These are phyloP conservation scores for Simalia tracyae DNA, from an alignment of 2,797 vertebrate species.

Conservation along the genomic window DNA sequence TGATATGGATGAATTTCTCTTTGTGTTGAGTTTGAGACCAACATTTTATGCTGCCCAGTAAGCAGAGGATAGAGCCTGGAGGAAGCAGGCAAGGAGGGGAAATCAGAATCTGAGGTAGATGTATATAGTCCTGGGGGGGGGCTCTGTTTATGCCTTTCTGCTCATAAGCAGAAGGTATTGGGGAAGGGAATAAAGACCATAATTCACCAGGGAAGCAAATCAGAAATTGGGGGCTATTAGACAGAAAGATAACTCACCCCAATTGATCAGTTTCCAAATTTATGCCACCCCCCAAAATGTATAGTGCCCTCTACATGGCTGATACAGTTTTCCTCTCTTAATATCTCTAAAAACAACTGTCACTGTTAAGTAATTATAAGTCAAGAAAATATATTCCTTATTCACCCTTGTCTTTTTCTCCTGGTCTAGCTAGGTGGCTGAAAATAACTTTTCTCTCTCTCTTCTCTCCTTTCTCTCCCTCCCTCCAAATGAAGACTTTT, in stretches of 20 bases:
- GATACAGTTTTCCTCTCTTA: neutral
- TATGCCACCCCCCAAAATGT: neutral
- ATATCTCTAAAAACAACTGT: slow-evolving; percentile 7
- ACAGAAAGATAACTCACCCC: neutral
- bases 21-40: slow-evolving; percentile 28
- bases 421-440: neutral
- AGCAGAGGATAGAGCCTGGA: neutral
- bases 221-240: neutral
- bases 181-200: neutral
- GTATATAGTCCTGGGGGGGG: neutral
- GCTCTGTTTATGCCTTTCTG: neutral
- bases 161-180: neutral
- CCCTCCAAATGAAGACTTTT: too few relatives aligned
- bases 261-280: neutral
- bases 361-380: neutral
- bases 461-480: neutral
- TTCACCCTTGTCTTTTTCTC: neutral
- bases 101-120: neutral
- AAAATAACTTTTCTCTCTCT: neutral
- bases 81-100: neutral
- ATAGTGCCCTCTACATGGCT: neutral
- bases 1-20: neutral
- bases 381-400: neutral
- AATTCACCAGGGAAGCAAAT: neutral
- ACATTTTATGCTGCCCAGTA: neutral